Evolutionary conservation across 2,797 vertebrate genomes (phyloP).

Genomic region (Picus viridis): DNA sequence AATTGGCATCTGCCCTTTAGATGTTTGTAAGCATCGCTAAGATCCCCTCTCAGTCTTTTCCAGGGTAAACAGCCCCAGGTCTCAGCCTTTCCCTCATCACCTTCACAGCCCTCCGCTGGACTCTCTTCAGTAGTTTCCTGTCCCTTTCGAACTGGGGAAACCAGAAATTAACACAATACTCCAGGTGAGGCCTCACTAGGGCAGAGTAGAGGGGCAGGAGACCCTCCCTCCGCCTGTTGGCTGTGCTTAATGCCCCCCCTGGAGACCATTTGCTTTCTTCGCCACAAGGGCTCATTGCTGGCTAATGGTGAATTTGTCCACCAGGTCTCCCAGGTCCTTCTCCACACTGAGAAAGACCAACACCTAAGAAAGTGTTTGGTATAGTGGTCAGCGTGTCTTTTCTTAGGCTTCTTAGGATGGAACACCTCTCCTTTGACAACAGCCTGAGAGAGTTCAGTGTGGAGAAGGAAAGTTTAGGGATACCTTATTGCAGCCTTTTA

Average conservation of each 20-base stretch:
- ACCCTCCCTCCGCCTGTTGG: background rate
- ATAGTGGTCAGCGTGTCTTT: accelerated
- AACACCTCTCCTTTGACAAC: background rate
- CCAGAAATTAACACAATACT: background rate
- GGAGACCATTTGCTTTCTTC: background rate
- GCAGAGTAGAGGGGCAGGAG: background rate
- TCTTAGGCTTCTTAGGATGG: background rate
- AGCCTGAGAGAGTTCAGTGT: background rate
- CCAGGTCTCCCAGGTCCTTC: background rate
- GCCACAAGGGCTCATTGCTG: background rate
- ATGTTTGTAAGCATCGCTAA: background rate
- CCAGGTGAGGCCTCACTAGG: background rate
- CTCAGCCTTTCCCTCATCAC: background rate
- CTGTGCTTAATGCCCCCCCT: background rate
- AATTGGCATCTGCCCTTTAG: background rate
- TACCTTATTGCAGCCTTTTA: background rate
- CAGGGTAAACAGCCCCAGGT: too few species aligned
- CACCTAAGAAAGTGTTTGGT: background rate
- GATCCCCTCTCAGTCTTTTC: background rate
- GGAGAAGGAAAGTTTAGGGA: background rate
- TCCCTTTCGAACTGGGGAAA: background rate
- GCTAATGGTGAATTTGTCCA: too few species aligned
- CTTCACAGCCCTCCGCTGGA: background rate
- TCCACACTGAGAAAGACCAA: background rate
- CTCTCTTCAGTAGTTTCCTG: background rate